Evolutionary conservation across 2,797 vertebrate species (phyloP), one percentile per base, ranked within the genome.

Genomic region (Sphenodon punctatus): DNA sequence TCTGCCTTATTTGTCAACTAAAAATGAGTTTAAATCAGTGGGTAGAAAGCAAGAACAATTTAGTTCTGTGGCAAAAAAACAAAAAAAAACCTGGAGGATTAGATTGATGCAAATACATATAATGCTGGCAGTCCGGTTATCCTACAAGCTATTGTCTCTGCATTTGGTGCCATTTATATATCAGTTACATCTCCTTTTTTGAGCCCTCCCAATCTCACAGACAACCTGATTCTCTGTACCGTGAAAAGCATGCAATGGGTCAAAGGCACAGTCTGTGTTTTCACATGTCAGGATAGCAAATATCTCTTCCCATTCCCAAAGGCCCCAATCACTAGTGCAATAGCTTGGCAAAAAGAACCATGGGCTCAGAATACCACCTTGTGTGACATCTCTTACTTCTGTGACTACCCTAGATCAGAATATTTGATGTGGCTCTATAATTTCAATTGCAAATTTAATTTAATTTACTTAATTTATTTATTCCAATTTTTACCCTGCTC

Each of bases 271-370:
- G 75, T 88, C 67, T 89, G 43, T 71, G 67, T 76, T 80, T 91
- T 90, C 74, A 78, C 56, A 90, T 87, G 87, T 92, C 92, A 94
- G 27, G 41, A 86, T 85, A 88, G 91, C 80, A 84, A 89, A 43
- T 85, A 82, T 86, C 36, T 84, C 87, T 82, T 75, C 5, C 6
- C 14, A 3, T 27, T 75, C 75, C 63, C 75, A 89, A 71, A 84
- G 66, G 80, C 63, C 49, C 75, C 46, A 91, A 68, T 84, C 87
- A 83, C 27, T 56, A 58, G 59, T 78, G 45, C 13, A 88, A 65
- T 91, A 59, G 63, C 72, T 85, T 69, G 23, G 36, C 45, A 38
- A 80, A 43, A 46, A 27, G n/a, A 38, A 92, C 67, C 75, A 90
- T n/a, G n/a, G n/a, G n/a, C n/a, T n/a, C n/a, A n/a, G n/a, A n/a